Base-by-base conservation (phyloP, 1,140 invertebrate genomes). In the Scaptomyza pallida region DNA sequence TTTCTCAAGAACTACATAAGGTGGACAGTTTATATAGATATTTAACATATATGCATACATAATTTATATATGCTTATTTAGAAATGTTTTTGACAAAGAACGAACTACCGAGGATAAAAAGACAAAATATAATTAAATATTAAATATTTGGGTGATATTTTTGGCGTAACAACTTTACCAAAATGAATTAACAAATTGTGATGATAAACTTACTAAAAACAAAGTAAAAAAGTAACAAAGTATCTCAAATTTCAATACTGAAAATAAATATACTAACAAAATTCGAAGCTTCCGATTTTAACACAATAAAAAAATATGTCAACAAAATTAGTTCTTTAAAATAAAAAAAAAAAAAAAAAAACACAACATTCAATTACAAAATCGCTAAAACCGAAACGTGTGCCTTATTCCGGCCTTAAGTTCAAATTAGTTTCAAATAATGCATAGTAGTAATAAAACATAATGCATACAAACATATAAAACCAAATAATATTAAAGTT, bases 351-450 rank as follows among this genome's bases (percentile, higher is more conserved):
- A n/a, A n/a, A 35, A n/a, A 59, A 65, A 17, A 52, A 52, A 21
- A 35, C 10, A 30, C 52, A 63, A 45, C 15, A 45, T 62, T 8
- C 3, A 30, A 47, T 35, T 63, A 51, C 26, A 17, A 63, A 15
- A 59, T 72, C 68, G 61, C 68, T 37, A 72, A 72, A 52, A 71
- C 35, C 55, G 76, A 47, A 89, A 79, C 76, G 72, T 77, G 83
- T 89, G 83, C 83, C 83, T 89, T 89, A 89, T 74, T 78, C 78
- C 61, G 83, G 83, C 83, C 82, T 88, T 88, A 82, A 78, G 78
- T 88, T 88, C 65, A 78, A 78, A 78, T 70, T 61, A 76, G 56
- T 79, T 79, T 73, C 57, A 76, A n/a, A 76, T 73, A 76, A 68
- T 45, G 44, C 56, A 70, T 70, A 74, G 48, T 16, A 59, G 43